Percentiles rank a stretch among this genome's conserved stretches.
Evolutionary conservation across 2,113 vertebrate species (phyloP).

Genomic region (Telmatochromis sp.): DNA sequence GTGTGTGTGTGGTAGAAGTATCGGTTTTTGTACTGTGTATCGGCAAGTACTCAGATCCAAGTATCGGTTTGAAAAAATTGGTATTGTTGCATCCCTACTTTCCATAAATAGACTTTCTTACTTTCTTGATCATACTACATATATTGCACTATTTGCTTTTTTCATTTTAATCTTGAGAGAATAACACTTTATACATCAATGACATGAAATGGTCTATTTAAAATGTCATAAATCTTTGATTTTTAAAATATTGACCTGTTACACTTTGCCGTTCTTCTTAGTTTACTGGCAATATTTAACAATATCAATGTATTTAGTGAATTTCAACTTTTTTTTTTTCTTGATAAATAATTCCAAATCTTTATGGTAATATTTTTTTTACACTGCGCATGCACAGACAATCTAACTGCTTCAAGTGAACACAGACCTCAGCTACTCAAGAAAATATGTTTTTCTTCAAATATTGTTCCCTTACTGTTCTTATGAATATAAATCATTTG

Average conservation of each 20-base stretch:
- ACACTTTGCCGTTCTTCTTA: background rate
- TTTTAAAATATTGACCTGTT: background rate
- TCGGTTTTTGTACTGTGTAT: no score
- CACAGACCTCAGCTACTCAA: background rate
- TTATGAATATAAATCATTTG: background rate
- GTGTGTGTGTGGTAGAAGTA: no score
- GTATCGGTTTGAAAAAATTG: no score
- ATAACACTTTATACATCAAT: background rate
- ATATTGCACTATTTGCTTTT: background rate
- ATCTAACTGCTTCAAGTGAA: background rate
- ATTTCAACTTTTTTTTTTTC: background rate
- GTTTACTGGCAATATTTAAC: background rate
- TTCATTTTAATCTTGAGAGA: background rate
- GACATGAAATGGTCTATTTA: background rate
- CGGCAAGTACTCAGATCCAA: no score
- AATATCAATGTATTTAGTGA: background rate
- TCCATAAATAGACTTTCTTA: background rate
- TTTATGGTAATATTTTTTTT: background rate
- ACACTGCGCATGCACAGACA: background rate
- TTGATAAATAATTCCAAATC: background rate
- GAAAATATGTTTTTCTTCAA: background rate
- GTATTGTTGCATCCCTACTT: background rate
- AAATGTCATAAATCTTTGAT: background rate
- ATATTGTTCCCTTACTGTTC: background rate
- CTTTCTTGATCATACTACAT: background rate